Evolutionary conservation across 1,140 invertebrate species (phyloP).

Genomic region (Drosophila pectinifera): DNA sequence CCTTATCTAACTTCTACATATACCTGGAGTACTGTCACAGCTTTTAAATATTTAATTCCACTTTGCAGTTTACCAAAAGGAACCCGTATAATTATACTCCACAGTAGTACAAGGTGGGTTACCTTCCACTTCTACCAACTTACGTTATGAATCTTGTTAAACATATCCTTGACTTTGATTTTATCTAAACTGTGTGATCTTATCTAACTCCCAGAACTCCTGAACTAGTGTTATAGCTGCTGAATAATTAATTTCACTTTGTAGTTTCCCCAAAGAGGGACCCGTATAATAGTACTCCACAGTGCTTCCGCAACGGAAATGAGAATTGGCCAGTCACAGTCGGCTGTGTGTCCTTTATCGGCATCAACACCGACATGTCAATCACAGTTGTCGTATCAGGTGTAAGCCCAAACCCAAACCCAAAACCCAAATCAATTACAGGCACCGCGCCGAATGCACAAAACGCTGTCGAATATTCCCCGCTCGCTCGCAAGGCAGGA

Average conservation of each 20-base stretch:
- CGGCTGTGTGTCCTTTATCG: conserved; percentile 16
- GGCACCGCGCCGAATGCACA: conserved; percentile 39
- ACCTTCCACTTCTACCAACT: neutral
- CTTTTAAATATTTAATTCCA: no score
- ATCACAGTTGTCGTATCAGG: conserved; percentile 56
- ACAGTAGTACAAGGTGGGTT: no score
- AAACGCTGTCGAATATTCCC: conserved; percentile 37
- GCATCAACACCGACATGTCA: conserved; percentile 55
- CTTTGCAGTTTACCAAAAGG: no score
- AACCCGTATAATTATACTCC: no score
- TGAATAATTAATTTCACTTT: conserved; percentile 3
- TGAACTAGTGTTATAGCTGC: neutral
- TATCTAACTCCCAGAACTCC: neutral
- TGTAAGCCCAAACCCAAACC: conserved; percentile 57
- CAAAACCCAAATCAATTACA: conserved; percentile 75
- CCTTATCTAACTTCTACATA: no score
- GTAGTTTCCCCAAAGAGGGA: neutral
- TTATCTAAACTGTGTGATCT: neutral
- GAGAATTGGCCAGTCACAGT: conserved; percentile 37
- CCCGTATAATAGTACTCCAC: neutral
- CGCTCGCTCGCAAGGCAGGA: conserved; percentile 43
- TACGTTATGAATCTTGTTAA: neutral
- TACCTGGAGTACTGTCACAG: no score
- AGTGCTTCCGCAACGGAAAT: conserved; percentile 60
- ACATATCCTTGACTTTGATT: neutral